Percentiles rank a stretch among this genome's conserved stretches.
Evolutionary conservation across 2,797 vertebrate species (phyloP).

Genomic region (Dermochelys coriacea): DNA sequence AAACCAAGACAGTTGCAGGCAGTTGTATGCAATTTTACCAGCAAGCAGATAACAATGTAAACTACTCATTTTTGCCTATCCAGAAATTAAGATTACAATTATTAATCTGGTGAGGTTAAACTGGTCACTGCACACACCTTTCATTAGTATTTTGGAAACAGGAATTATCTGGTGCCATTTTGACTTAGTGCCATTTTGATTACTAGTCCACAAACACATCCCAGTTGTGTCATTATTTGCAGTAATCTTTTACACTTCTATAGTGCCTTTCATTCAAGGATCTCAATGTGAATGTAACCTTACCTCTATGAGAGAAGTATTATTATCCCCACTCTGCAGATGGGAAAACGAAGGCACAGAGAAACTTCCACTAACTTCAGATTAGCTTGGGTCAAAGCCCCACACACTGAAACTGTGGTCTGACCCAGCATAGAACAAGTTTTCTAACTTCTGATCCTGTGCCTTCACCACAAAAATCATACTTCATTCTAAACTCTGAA

Average conservation of each 20-base stretch:
- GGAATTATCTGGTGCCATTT: neutral
- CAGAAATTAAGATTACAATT: neutral
- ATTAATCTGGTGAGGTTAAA: neutral
- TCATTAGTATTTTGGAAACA: neutral
- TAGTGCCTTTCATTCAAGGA: fast-evolving
- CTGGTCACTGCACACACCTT: neutral
- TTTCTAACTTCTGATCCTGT: neutral
- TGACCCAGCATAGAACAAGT: neutral
- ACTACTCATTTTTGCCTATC: neutral
- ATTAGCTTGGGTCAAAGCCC: neutral
- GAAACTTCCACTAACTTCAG: neutral
- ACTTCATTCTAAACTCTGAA: neutral
- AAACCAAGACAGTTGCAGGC: neutral
- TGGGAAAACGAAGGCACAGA: neutral
- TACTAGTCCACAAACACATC: neutral
- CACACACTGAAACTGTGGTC: neutral
- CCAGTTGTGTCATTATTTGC: fast-evolving
- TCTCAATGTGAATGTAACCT: fast-evolving
- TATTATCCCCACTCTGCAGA: neutral
- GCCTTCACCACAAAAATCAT: neutral
- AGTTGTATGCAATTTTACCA: neutral
- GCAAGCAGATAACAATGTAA: neutral
- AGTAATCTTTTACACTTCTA: fast-evolving
- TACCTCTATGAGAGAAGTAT: neutral
- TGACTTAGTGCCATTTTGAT: neutral